Evolutionary conservation across 2,113 vertebrate species (phyloP).

Genomic region (Melanostigma gelatinosum): DNA sequence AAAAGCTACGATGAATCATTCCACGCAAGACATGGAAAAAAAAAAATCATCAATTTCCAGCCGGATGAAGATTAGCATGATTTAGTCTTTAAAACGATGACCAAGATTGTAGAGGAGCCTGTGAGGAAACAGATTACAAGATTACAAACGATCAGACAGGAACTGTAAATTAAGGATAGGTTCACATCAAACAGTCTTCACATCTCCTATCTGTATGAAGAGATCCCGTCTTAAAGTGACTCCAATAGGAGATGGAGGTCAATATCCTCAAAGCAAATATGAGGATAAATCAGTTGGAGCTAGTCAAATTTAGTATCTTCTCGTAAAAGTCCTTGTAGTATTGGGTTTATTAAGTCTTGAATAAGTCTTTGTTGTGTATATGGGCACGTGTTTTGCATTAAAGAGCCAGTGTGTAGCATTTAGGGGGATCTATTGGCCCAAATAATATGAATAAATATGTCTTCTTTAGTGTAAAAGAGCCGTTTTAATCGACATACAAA

Average conservation of each 20-base stretch:
- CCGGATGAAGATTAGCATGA: constrained; percentile 43
- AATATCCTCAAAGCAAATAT: neutral
- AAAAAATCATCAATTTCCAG: constrained; percentile 53
- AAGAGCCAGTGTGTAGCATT: neutral
- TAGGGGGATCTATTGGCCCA: neutral
- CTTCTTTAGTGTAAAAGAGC: neutral
- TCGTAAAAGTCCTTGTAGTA: neutral
- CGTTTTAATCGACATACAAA: neutral
- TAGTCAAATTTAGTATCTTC: neutral
- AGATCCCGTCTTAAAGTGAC: neutral
- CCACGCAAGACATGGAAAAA: constrained; percentile 42
- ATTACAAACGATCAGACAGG: constrained; percentile 9
- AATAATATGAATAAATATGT: neutral
- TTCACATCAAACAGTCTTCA: constrained; percentile 3
- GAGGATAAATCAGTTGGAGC: neutral
- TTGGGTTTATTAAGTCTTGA: neutral
- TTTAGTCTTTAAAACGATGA: constrained; percentile 37
- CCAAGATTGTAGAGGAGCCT: neutral
- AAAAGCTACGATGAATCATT: constrained; percentile 70
- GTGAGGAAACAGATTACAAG: constrained; percentile 23
- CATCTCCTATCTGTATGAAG: neutral
- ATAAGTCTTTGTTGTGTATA: neutral
- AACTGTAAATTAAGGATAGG: neutral
- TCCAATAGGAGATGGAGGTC: neutral
- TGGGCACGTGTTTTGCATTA: neutral